These are phyloP conservation scores for Syndactyla subalaris DNA, from an alignment of 2,797 vertebrate species.

Conservation along the genomic window DNA sequence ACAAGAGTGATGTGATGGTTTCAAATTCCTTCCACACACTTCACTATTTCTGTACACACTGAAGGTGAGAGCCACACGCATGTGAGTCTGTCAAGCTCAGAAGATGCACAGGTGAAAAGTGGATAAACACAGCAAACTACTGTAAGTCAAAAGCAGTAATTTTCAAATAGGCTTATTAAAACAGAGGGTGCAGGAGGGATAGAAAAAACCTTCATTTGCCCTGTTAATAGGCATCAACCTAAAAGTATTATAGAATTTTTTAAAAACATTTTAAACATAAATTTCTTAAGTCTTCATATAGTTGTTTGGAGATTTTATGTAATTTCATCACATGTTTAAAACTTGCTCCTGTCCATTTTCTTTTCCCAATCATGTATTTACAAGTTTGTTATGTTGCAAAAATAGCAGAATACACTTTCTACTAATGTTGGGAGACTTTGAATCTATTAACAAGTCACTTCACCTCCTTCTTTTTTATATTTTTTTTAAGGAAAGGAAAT, in stretches of 20 bases:
- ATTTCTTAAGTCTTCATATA: not conserved
- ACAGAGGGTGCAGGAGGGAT: not conserved
- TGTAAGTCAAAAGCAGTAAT: not conserved
- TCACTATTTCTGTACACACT: not conserved
- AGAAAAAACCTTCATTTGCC: not conserved
- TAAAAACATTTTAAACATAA: not conserved
- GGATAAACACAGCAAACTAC: not conserved
- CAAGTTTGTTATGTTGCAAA: not conserved
- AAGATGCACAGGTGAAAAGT: not conserved
- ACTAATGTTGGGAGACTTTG: not conserved
- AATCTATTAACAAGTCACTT: not conserved
- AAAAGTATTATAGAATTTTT: not conserved
- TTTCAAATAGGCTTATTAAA: not conserved
- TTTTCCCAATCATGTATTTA: not conserved
- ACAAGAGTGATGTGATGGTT: not conserved
- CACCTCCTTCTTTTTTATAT: rapidly evolving
- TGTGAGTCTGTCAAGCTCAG: not conserved
- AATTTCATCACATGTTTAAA: not conserved
- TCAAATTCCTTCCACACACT: not conserved
- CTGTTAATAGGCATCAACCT: not conserved
- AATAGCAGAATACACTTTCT: not conserved
- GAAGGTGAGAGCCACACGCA: not conserved
- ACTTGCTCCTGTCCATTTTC: not conserved
- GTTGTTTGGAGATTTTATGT: not conserved
- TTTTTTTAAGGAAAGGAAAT: not conserved